Evolutionary conservation across 1,140 invertebrate species (phyloP).

Genomic region (Saccostrea glomerata): DNA sequence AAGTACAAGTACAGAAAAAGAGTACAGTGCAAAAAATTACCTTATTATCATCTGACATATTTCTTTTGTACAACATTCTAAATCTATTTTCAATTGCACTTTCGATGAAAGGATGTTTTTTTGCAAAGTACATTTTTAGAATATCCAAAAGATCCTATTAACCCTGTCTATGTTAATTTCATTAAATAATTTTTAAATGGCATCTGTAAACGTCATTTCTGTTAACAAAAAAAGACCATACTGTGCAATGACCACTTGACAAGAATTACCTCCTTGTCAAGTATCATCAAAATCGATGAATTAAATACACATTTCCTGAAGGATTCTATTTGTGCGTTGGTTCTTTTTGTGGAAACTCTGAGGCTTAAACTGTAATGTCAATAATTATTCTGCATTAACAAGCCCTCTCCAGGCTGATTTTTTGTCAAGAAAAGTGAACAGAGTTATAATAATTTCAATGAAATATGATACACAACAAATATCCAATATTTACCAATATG

Average conservation of each 20-base stretch:
- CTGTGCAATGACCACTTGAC: conserved; percentile 22
- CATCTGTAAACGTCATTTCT: conserved; percentile 9
- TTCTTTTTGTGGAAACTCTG: conserved; percentile 10
- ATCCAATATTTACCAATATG: conserved; percentile 34
- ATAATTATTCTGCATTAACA: conserved; percentile 30
- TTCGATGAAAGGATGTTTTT: not conserved
- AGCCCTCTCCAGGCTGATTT: conserved; percentile 24
- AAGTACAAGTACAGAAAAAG: not conserved
- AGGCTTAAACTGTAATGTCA: conserved; percentile 29
- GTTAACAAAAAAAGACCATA: not conserved
- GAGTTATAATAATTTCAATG: conserved; percentile 37
- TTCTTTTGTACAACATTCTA: not conserved
- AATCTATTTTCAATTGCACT: not conserved
- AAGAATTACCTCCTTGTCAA: conserved; percentile 28
- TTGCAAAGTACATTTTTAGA: not conserved
- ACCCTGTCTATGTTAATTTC: not conserved
- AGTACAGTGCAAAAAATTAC: not conserved
- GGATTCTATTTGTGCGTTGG: not conserved
- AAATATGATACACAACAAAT: conserved; percentile 26
- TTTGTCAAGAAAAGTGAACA: conserved; percentile 16
- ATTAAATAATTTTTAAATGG: not conserved
- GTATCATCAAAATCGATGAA: conserved; percentile 34
- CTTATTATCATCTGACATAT: not conserved
- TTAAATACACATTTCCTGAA: conserved; percentile 28
- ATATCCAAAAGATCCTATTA: not conserved